Evolutionary conservation across 2,888 invertebrate genomes (phyloP), one percentile per base, ranked within the genome.

Genomic region (Polia nebulosa): DNA sequence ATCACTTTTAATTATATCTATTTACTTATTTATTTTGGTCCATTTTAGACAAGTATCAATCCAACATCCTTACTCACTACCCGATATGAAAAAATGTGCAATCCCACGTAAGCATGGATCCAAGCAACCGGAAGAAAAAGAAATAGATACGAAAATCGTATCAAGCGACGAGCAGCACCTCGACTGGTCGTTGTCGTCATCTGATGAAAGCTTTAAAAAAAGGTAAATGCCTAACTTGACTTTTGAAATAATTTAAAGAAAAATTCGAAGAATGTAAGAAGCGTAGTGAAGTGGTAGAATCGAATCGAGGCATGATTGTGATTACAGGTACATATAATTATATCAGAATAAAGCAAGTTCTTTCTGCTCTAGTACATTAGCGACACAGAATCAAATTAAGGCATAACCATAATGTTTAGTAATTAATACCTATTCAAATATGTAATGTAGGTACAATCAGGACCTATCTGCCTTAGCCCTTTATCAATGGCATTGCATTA

Each of bases 21-120:
- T n/a, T n/a, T n/a, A n/a, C n/a, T n/a, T n/a, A n/a, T n/a, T n/a
- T n/a, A n/a, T n/a, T n/a, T n/a, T n/a, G n/a, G n/a, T 45, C 13
- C 47, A 36, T 69, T 77, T 41, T 47, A 81, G 83, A 62, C 63
- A 68, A 53, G 58, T 73, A 13, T 63, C 70, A 20, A 44, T 80
- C 13, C 55, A 60, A 47, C 34, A 36, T 0, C 73, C 34, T 20
- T 49, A 59, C 3, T 59, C 62, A 9, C 0, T 20, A 3, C 20
- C 20, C 7, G 25, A 32, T 1, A 9, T 34, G 17, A 66, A 58
- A 41, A 61, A 13, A 22, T 17, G 9, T 17, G 49, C 25, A 4
- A 29, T 52, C 59, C 41, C 41, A 27, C 67, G 49, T 13, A 57
- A 47, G 47, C 57, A 59, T 36, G 60, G 52, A n/a, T 62, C 51